A percentile compares a stretch with the other conserved stretches of the same genome.
Conservation (phyloP, 2,797 vertebrate species). For the Halcyon chelicuti region DNA sequence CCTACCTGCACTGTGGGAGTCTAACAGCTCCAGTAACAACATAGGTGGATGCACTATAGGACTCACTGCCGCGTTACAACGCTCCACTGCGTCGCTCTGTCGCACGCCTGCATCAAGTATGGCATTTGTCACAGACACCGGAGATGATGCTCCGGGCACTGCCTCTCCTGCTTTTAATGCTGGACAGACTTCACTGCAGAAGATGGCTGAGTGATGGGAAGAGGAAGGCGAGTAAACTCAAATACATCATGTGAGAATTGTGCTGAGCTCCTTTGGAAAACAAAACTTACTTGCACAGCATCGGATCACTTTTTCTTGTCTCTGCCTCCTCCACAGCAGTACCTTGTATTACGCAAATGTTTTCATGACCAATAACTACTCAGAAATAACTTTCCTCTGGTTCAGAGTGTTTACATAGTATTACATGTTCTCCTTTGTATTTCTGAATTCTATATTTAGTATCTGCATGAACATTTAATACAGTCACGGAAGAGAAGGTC, state of each 20-base stretch:
- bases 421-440: neutral
- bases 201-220: neutral
- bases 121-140: neutral
- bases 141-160: neutral
- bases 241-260: neutral
- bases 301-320: neutral
- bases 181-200: neutral
- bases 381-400: neutral
- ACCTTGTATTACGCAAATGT: neutral
- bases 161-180: neutral
- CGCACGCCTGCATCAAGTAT: neutral
- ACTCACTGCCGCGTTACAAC: neutral
- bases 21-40: neutral
- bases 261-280: neutral
- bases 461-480: neutral
- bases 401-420: neutral
- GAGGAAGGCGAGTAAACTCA: neutral
- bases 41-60: neutral
- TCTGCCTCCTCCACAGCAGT: neutral
- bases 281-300: neutral
- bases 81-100: neutral
- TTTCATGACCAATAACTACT: neutral
- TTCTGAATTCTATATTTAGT: neutral
- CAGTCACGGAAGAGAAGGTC: neutral
- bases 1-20: neutral